Evolutionary conservation across 2,797 vertebrate species (phyloP).

Genomic region (Potorous gilbertii): DNA sequence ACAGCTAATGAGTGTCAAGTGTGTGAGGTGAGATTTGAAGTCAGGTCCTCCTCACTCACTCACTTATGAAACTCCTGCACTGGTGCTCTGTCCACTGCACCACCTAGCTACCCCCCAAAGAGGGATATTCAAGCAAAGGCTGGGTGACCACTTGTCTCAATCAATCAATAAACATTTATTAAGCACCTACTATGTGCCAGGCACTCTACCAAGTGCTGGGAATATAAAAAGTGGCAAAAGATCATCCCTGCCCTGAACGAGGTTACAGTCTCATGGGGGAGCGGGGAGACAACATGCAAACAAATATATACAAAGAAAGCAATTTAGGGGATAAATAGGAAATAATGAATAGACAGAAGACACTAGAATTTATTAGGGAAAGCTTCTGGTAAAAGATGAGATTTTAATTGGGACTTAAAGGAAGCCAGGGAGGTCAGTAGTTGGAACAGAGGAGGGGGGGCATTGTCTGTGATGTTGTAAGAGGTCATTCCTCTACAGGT

Average conservation of each 20-base stretch:
- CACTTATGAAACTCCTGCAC: too few species aligned
- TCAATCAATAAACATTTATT: neutral
- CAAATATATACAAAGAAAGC: neutral
- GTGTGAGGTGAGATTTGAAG: too few species aligned
- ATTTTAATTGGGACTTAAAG: neutral
- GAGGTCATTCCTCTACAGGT: neutral
- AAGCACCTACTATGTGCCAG: too few species aligned
- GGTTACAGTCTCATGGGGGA: neutral
- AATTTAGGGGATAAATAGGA: neutral
- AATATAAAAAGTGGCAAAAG: neutral
- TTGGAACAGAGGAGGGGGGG: neutral
- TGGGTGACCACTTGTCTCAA: neutral
- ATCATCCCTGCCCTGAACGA: neutral
- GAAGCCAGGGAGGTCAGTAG: neutral
- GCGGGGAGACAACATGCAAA: neutral
- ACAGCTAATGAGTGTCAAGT: too few species aligned
- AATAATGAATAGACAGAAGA: neutral
- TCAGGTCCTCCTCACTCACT: too few species aligned
- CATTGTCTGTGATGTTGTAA: neutral
- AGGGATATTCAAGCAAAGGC: neutral
- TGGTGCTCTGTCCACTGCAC: too few species aligned
- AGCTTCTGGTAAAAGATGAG: neutral
- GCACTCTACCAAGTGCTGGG: neutral
- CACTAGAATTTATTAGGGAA: neutral
- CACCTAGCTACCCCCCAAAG: neutral